phyloP scores from a whole-genome alignment of 1,140 invertebrate genomes.

The Eumeta japonica region DNA sequence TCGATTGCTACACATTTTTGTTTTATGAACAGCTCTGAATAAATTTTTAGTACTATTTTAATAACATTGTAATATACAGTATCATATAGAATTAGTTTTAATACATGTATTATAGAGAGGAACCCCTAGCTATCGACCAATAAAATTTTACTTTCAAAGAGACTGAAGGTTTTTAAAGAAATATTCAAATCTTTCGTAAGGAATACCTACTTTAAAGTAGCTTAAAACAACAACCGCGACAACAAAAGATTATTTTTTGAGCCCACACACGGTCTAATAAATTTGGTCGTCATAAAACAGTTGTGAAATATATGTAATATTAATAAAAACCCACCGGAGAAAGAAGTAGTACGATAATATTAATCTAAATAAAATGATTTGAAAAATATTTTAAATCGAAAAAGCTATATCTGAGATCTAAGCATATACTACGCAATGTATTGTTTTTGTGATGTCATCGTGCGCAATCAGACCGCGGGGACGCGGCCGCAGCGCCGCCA shows the following conservation, averaged over 20 bases:
- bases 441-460: slow-evolving; percentile 55
- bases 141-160: neutral
- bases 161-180: neutral
- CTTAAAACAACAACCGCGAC: neutral
- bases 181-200: no score
- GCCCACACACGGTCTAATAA: no score
- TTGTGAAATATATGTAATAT: no score
- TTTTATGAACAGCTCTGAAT: no score
- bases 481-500: slow-evolving; percentile 42
- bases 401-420: slow-evolving; percentile 19
- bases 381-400: no score
- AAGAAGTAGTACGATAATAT: no score
- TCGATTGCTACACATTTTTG: no score
- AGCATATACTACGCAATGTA: slow-evolving; percentile 26
- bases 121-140: neutral
- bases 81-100: neutral
- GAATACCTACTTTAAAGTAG: no score
- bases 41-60: no score
- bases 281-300: no score
- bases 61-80: neutral
- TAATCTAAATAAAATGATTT: no score
- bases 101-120: neutral
- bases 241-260: neutral
- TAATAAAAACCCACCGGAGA: no score
- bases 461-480: slow-evolving; percentile 45